Evolutionary conservation across 2,888 invertebrate species (phyloP), one percentile per base, ranked within the genome.

Genomic region (Rhagonycha lutea): DNA sequence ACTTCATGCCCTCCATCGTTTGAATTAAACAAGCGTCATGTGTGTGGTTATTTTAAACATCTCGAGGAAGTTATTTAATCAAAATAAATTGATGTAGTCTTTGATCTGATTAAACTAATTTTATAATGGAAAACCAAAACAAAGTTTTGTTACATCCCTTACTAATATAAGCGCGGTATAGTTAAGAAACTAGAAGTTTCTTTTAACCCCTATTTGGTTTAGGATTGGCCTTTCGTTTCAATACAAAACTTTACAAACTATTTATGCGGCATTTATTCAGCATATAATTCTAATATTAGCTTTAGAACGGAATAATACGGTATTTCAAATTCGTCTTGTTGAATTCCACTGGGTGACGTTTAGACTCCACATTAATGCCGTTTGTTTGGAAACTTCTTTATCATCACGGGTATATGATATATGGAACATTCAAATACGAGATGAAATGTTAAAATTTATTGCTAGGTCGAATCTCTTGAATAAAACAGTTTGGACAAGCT

Each of bases 331-430:
- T 67, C 14, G 61, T 70, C 32, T 60, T 69, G 70, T 61, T 75
- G 77, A 79, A 79, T 74, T 79, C 80, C 70, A 78, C 65, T 60
- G 80, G 80, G 81, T 77, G 77, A 79, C 82, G 79, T 81, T 80
- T 78, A 73, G 79, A 73, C 78, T 79, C 79, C 79, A 77, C 82
- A 82, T 82, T 82, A 82, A 82, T 82, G 81, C 80, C 81, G 80
- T 80, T 80, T 81, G 80, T 82, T 81, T 79, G 81, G 77, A 80
- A 82, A 81, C 78, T 80, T 82, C 81, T 82, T 82, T 82, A 82
- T 81, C 81, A 81, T 80, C 80, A 75, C 78, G 68, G 32, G 32
- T 72, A 68, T 75, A 77, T 80, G 81, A 81, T 81, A 80, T 81
- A 81, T 78, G 80, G 76, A 68, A 72, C 70, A 80, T 80, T 80